Conservation (phyloP, 2,113 vertebrate species). For the Coturnix japonica region DNA sequence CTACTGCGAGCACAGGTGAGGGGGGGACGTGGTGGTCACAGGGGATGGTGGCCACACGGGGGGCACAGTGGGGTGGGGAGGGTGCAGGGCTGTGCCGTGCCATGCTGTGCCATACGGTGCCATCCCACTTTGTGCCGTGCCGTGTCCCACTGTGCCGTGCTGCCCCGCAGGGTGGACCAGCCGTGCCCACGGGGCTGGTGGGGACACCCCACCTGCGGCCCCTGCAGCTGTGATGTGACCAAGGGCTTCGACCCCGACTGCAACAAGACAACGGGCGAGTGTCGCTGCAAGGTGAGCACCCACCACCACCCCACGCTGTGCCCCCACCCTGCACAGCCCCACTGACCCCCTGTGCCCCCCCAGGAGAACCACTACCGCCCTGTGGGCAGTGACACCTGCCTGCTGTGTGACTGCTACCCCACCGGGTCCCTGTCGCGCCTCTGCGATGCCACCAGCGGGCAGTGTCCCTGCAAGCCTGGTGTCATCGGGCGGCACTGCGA, state of each 20-base stretch:
- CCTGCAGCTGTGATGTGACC: slow-evolving; percentile 87
- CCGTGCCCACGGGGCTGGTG: slow-evolving; percentile 95
- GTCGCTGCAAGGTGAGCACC: slow-evolving; percentile 89
- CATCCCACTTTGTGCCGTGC: no score
- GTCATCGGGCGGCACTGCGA: slow-evolving; percentile 95
- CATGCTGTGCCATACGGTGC: no score
- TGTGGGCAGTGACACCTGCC: slow-evolving; percentile 78
- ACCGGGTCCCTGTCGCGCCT: slow-evolving; percentile 90
- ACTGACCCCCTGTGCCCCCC: neutral
- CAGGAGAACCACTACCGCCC: slow-evolving; percentile 94
- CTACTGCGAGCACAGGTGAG: slow-evolving; percentile 93
- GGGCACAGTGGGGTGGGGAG: no score
- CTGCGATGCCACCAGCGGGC: slow-evolving; percentile 86
- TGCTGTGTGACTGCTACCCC: slow-evolving; percentile 92
- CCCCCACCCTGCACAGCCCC: neutral
- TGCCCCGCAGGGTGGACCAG: slow-evolving; percentile 81
- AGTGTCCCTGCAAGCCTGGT: slow-evolving; percentile 92
- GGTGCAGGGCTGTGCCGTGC: neutral
- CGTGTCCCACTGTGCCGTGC: neutral
- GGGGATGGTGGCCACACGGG: no score
- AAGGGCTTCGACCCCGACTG: slow-evolving; percentile 93
- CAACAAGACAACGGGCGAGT: slow-evolving; percentile 93
- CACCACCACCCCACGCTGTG: accelerated
- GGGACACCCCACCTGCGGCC: slow-evolving; percentile 93
- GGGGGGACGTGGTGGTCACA: neutral